phyloP scores from a whole-genome alignment of 2,888 invertebrate species.

The Fragum whitleyi region DNA sequence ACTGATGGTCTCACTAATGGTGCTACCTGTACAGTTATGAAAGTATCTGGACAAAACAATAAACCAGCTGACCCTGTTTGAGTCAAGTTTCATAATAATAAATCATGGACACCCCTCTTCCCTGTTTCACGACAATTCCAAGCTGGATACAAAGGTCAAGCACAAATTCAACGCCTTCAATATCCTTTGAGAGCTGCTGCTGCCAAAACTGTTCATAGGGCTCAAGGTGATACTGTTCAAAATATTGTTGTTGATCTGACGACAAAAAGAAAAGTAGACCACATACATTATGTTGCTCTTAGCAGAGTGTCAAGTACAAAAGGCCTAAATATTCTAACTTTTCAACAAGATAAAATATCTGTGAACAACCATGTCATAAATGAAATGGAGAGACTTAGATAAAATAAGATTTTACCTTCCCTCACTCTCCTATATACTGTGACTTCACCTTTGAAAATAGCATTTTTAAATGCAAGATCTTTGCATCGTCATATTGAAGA shows the following conservation, averaged over 20 bases:
- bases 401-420: not conserved
- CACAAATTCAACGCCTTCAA: slow-evolving; percentile 44
- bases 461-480: slow-evolving; percentile 50
- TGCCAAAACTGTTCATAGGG: slow-evolving; percentile 48
- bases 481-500: slow-evolving; percentile 48
- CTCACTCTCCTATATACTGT: slow-evolving; percentile 5
- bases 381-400: slow-evolving; percentile 11
- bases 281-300: slow-evolving; percentile 57
- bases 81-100: slow-evolving; percentile 30
- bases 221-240: slow-evolving; percentile 52
- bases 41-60: slow-evolving; percentile 10
- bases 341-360: slow-evolving; percentile 28
- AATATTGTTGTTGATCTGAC: slow-evolving; percentile 40
- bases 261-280: slow-evolving; percentile 24
- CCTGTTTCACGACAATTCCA: slow-evolving; percentile 30
- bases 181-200: slow-evolving; percentile 44
- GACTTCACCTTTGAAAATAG: slow-evolving; percentile 20
- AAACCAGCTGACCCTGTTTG: slow-evolving; percentile 23
- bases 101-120: slow-evolving; percentile 52
- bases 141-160: slow-evolving; percentile 40
- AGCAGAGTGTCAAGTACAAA: slow-evolving; percentile 34
- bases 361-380: slow-evolving; percentile 20
- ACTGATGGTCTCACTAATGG: slow-evolving; percentile 42
- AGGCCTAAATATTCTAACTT: slow-evolving; percentile 32
- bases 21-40: slow-evolving; percentile 33